Evolutionary conservation across 2,113 vertebrate species (phyloP).

Genomic region (Natator depressus): DNA sequence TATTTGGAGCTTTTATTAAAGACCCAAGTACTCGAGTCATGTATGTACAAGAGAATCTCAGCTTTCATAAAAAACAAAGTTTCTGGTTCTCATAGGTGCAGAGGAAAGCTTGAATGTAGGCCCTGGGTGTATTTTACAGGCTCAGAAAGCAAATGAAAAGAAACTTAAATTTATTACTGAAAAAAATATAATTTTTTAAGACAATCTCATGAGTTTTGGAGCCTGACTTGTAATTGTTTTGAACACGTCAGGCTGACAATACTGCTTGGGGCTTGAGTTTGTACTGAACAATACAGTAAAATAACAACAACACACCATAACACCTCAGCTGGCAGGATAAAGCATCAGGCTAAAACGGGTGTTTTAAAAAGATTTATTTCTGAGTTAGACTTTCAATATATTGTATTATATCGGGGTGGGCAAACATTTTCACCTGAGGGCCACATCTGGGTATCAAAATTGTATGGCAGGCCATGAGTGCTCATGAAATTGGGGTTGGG

Average conservation of each 20-base stretch:
- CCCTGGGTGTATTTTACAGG: neutral
- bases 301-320: neutral
- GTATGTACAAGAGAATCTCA: neutral
- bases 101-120: neutral
- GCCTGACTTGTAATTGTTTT: neutral
- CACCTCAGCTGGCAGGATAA: neutral
- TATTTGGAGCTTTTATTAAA: neutral
- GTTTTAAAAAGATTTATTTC: neutral
- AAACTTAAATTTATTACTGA: neutral
- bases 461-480: too few relatives aligned
- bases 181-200: neutral
- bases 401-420: neutral
- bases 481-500: too few relatives aligned
- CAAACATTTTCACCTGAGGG: too few relatives aligned
- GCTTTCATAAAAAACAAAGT: neutral
- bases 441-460: too few relatives aligned
- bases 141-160: neutral
- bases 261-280: neutral
- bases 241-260: neutral
- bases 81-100: neutral
- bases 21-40: neutral
- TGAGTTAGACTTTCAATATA: neutral
- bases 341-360: neutral
- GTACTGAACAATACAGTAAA: constrained; percentile 10
- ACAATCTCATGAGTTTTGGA: neutral